Evolutionary conservation across 1,140 invertebrate genomes (phyloP).

Genomic region (Oncopodura yosiiana): DNA sequence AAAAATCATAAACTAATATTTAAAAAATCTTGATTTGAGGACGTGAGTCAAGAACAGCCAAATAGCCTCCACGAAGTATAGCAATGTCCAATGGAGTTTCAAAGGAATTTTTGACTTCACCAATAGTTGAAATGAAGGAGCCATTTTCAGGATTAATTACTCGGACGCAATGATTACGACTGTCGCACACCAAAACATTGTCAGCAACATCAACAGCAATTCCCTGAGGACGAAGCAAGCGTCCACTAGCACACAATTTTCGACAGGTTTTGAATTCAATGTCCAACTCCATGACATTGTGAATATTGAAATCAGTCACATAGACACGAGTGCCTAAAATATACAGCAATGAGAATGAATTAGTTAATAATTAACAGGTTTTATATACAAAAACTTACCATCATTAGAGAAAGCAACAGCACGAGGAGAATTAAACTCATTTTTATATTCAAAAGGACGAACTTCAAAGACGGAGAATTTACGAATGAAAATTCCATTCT

Average conservation of each 20-base stretch:
- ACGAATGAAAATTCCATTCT: slow-evolving; percentile 1
- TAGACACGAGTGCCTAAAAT: neutral
- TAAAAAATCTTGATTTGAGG: too few species aligned
- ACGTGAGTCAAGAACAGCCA: slow-evolving; percentile 34
- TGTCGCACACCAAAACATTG: slow-evolving; percentile 4
- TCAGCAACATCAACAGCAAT: slow-evolving; percentile 2
- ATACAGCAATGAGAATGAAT: neutral
- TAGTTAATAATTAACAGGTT: neutral
- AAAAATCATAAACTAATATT: too few species aligned
- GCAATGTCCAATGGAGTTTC: slow-evolving; percentile 31
- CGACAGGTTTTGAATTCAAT: neutral
- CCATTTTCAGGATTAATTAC: neutral
- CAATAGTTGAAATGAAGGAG: neutral
- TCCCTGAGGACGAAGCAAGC: slow-evolving; percentile 2
- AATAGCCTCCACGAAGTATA: slow-evolving; percentile 19
- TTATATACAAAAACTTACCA: neutral
- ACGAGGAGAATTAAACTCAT: slow-evolving; percentile 1
- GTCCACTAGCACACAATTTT: neutral
- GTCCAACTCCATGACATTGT: neutral
- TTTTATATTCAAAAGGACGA: neutral
- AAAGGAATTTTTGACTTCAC: slow-evolving; percentile 17
- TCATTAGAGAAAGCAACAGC: neutral
- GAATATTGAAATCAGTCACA: neutral
- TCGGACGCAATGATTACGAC: neutral
- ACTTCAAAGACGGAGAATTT: slow-evolving; percentile 11